Conservation (phyloP, 64 coral and sea anemone genomes). For the Montipora efflorescens region DNA sequence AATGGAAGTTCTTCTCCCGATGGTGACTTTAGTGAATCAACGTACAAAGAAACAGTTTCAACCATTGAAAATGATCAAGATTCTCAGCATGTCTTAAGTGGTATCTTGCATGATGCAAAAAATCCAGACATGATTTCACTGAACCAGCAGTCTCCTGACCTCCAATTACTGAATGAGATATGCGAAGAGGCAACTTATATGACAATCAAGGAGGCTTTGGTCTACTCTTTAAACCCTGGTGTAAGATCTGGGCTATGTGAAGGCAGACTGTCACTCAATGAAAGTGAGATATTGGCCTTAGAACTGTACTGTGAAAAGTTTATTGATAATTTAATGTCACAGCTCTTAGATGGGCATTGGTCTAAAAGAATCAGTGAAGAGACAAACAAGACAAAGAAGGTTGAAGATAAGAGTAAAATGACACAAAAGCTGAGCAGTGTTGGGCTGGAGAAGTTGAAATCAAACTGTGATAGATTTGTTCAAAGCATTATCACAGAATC, state of each 20-base stretch:
- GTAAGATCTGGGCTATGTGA: slow-evolving; percentile 70
- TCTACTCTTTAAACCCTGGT: slow-evolving; percentile 77
- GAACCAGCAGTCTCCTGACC: slow-evolving; percentile 41
- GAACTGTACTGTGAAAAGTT: slow-evolving; percentile 87
- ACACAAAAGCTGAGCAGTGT: slow-evolving; percentile 54
- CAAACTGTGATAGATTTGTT: slow-evolving; percentile 75
- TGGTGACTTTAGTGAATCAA: background rate
- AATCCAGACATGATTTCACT: background rate
- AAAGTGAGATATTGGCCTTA: slow-evolving; percentile 71
- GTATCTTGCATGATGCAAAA: background rate
- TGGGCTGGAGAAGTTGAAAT: slow-evolving; percentile 46
- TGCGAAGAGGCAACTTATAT: slow-evolving; percentile 93
- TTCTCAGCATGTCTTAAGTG: background rate
- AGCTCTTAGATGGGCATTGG: slow-evolving; percentile 34
- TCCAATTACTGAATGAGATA: slow-evolving; percentile 77
- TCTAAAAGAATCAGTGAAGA: slow-evolving; percentile 49
- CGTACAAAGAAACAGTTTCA: background rate
- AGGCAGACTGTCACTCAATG: slow-evolving; percentile 65
- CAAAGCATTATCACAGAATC: slow-evolving; percentile 71
- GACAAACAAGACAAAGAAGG: slow-evolving; percentile 2
- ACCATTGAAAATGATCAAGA: background rate
- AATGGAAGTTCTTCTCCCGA: background rate
- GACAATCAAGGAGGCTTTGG: slow-evolving; percentile 93
- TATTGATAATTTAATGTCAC: slow-evolving; percentile 58
- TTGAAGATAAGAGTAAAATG: slow-evolving; percentile 22